phyloP scores from a whole-genome alignment of 35 echinoderm and acorn worm species.

The Heliocidaris tuberculata region DNA sequence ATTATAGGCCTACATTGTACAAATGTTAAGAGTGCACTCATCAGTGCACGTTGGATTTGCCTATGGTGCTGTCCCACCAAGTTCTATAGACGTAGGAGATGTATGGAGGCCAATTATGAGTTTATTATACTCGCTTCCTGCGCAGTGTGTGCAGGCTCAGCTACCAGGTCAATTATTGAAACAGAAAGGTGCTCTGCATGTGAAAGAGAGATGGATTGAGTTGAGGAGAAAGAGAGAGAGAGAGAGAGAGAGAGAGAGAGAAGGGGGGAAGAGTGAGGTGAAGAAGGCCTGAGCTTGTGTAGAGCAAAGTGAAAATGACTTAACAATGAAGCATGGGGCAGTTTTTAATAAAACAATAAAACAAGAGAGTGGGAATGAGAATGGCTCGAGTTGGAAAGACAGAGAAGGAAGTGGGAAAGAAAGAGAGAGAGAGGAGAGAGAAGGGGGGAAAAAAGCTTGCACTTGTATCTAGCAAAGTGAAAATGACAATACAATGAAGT shows the following conservation, averaged over 20 bases:
- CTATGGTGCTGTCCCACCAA: background rate
- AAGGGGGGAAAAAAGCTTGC: background rate
- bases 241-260: too few relatives aligned
- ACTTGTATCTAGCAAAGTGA: background rate
- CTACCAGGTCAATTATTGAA: constrained; percentile 32
- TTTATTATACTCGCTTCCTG: constrained; percentile 12
- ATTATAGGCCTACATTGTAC: background rate
- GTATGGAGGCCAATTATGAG: constrained; percentile 1
- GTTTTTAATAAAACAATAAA: too few relatives aligned
- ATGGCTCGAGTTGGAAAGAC: background rate
- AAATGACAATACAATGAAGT: background rate
- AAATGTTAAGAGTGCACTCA: background rate
- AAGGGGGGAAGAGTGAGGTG: too few relatives aligned
- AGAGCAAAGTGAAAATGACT: too few relatives aligned
- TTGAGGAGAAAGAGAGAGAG: background rate
- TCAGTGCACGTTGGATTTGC: background rate
- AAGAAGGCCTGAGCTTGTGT: too few relatives aligned
- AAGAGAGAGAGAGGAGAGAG: background rate
- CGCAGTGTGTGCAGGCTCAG: background rate
- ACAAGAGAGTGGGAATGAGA: too few relatives aligned
- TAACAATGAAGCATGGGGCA: too few relatives aligned
- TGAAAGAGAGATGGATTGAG: background rate
- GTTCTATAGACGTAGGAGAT: background rate
- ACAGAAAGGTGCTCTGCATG: background rate
- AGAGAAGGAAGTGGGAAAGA: background rate